Evolutionary conservation across 30 jellyfish, hydroid and myxozoan species (phyloP).

Genomic region (Chironex yamaguchii): DNA sequence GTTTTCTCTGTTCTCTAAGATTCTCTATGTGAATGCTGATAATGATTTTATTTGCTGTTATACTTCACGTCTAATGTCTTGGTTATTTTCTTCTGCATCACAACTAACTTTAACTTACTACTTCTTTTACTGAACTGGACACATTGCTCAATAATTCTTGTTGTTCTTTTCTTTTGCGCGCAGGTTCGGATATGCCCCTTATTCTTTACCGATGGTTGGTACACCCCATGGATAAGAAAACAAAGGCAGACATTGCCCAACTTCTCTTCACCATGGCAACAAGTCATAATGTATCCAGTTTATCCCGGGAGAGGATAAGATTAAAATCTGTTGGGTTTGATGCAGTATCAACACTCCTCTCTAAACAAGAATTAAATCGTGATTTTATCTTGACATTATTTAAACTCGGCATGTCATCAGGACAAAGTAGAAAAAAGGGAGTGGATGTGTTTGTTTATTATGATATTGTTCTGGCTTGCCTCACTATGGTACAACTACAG

Average conservation of each 20-base stretch:
- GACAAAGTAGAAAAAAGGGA: constrained; percentile 51
- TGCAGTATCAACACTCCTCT: constrained; percentile 78
- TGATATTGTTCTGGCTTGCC: constrained; percentile 60
- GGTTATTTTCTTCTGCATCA: too few relatives aligned
- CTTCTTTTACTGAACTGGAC: too few relatives aligned
- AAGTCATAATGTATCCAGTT: constrained; percentile 41
- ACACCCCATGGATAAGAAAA: constrained; percentile 64
- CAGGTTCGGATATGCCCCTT: constrained; percentile 66
- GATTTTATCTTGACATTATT: constrained; percentile 71
- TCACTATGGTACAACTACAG: constrained; percentile 52
- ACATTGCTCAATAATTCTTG: too few relatives aligned
- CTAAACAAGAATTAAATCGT: constrained; percentile 80
- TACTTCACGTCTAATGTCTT: too few relatives aligned
- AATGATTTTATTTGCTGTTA: too few relatives aligned
- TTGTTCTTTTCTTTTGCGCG: too few relatives aligned
- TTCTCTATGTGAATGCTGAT: too few relatives aligned
- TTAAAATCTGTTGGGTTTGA: constrained; percentile 71
- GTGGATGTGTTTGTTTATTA: constrained; percentile 72
- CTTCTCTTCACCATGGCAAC: constrained; percentile 35
- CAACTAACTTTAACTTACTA: too few relatives aligned
- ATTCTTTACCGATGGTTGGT: constrained; percentile 85
- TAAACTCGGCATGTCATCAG: constrained; percentile 74
- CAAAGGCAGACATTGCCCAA: constrained; percentile 51
- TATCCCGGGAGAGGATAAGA: constrained; percentile 56
- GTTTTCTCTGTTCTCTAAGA: too few relatives aligned